These are phyloP conservation scores for Paedocypris micromegethes DNA, from an alignment of 2,797 vertebrate genomes.

Conservation along the genomic window DNA sequence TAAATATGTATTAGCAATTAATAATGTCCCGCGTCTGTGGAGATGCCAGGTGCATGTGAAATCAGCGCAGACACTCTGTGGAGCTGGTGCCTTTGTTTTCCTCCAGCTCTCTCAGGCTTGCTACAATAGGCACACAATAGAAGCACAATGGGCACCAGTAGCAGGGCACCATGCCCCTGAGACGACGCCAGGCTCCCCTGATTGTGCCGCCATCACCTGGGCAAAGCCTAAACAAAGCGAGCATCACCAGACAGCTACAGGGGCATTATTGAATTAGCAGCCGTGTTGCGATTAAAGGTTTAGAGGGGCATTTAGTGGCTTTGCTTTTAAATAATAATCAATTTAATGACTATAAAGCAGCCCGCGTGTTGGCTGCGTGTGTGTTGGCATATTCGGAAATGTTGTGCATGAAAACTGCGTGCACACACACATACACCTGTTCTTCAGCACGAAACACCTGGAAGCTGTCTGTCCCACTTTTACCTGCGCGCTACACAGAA, in stretches of 20 bases:
- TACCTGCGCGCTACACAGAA: slow-evolving; percentile 25
- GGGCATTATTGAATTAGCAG: slow-evolving; percentile 42
- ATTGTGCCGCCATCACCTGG: slow-evolving; percentile 43
- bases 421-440: slow-evolving; percentile 40
- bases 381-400: not conserved
- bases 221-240: slow-evolving; percentile 27
- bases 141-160: slow-evolving; percentile 79
- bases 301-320: slow-evolving; percentile 33
- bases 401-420: slow-evolving; percentile 17
- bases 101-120: slow-evolving; percentile 66
- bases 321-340: slow-evolving; percentile 30
- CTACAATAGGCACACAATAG: slow-evolving; percentile 77
- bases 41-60: slow-evolving; percentile 88
- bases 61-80: slow-evolving; percentile 69
- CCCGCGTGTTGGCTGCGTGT: not conserved
- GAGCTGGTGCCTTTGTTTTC: slow-evolving; percentile 86
- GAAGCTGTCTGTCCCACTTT: slow-evolving; percentile 32
- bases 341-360: slow-evolving; percentile 21
- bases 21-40: slow-evolving; percentile 76
- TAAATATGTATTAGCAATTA: slow-evolving; percentile 99
- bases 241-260: slow-evolving; percentile 26
- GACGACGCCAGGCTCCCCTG: slow-evolving; percentile 26
- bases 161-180: slow-evolving; percentile 31
- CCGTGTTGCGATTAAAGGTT: slow-evolving; percentile 31
- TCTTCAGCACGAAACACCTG: slow-evolving; percentile 40